Base-by-base conservation (phyloP, 2,113 vertebrate species). In the Gavialis gangeticus region DNA sequence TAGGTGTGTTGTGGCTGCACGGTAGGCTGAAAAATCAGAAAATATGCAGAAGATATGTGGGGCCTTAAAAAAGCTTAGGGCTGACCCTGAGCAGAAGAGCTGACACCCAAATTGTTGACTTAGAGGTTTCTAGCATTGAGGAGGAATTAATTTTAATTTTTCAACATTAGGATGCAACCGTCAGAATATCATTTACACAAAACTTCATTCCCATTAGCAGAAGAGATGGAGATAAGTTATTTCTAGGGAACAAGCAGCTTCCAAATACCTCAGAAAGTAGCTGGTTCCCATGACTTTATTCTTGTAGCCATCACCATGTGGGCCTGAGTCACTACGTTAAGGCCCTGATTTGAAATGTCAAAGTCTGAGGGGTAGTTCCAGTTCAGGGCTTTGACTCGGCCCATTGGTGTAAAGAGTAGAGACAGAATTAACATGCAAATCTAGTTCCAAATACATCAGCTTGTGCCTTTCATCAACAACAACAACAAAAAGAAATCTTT, bases 391-490 rank as follows among this genome's bases (percentile, higher is more conserved):
- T 21, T 34, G 67, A 22, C 88, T 95, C 87, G 90, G 91, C 94
- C 93, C 89, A 82, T 90, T 88, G 28, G 90, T 93, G 87, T 88
- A 80, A 85, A 3, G 79, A 83, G 46, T 1, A 0, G 78, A 7
- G 37, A 75, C 21, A 91, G 94, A 95, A 97, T 93, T 94, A 62
- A 90, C 94, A 22, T 92, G 86, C 83, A 94, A 96, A 83, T 75
- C 88, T 5, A 75, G 67, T 94, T 85, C 79, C 21, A 1, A 87
- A 89, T 87, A 88, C 90, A 94, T 79, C 87, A 58, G 37, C 76
- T 91, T 77, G 93, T 92, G 88, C 94, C 93, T 91, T 96, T 89
- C 55, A 94, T 76, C 89, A 27, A 81, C 95, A 92, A 96, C 87
- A 91, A 82, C 94, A 96, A 88, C 88, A 46, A 67, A 85, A 82